Evolutionary conservation across 2,113 vertebrate genomes (phyloP).

Genomic region (cat (Felis catus)): DNA sequence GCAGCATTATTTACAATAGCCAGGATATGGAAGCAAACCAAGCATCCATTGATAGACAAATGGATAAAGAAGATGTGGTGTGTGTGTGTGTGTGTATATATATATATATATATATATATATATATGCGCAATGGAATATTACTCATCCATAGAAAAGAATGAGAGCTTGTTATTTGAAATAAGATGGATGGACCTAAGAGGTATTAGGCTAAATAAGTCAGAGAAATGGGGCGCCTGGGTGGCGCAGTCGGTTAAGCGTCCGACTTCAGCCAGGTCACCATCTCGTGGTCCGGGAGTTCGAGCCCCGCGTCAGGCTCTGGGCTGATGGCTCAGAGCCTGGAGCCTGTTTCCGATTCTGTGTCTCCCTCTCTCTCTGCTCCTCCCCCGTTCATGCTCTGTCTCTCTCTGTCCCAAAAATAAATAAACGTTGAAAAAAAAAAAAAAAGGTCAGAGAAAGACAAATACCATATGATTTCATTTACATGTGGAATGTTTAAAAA

Average conservation of each 20-base stretch:
- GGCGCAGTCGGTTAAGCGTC: no score
- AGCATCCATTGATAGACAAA: neutral
- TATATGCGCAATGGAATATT: neutral
- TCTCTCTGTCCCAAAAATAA: no score
- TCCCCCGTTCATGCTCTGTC: no score
- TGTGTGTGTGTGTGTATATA: no score
- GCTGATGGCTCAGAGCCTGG: no score
- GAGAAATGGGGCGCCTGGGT: no score
- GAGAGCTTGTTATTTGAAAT: neutral
- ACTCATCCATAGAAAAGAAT: neutral
- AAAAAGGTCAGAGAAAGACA: neutral
- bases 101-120: neutral
- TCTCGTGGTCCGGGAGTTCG: no score
- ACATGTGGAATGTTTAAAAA: neutral
- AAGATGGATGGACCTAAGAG: neutral
- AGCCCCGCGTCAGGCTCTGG: no score
- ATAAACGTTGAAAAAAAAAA: no score
- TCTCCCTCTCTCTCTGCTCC: no score
- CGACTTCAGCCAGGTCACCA: no score
- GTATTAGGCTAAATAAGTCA: neutral
- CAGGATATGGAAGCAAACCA: neutral
- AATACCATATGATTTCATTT: neutral
- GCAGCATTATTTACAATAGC: neutral
- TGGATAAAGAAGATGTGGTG: neutral
- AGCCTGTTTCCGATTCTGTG: no score